Conservation (phyloP, 2,113 vertebrate genomes). For the Amblyopsis rosae region DNA sequence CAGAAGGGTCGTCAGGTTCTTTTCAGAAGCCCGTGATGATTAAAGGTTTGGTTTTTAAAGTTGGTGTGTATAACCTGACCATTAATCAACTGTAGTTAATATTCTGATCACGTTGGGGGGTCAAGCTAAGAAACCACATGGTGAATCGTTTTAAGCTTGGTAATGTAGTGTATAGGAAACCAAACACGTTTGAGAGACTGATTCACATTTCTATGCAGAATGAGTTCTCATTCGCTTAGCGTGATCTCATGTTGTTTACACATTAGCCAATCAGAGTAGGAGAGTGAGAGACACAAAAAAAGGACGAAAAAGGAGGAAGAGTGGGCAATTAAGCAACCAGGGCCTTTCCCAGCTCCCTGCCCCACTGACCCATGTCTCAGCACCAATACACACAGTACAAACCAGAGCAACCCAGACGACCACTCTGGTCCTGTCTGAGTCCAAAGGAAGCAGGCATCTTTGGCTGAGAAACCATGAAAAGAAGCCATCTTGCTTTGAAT, state of each 20-base stretch:
- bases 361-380: conserved; percentile 30
- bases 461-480: conserved; percentile 39
- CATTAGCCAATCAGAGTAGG: not conserved
- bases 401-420: conserved; percentile 30
- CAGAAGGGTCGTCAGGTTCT: too few relatives aligned
- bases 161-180: too few relatives aligned
- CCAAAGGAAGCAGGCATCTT: conserved; percentile 55
- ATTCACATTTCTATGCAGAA: too few relatives aligned
- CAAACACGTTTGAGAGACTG: too few relatives aligned
- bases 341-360: conserved; percentile 14
- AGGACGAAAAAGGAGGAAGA: not conserved
- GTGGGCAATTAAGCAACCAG: not conserved
- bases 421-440: conserved; percentile 47
- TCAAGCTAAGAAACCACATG: too few relatives aligned
- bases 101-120: too few relatives aligned
- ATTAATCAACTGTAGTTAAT: too few relatives aligned
- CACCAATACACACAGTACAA: conserved; percentile 33
- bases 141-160: too few relatives aligned
- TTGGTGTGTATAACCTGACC: too few relatives aligned
- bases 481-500: conserved; percentile 25
- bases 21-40: not conserved
- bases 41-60: too few relatives aligned
- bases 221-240: too few relatives aligned
- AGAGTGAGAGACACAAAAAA: conserved; percentile 4
- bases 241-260: too few relatives aligned